A percentile compares a stretch with the other conserved stretches of the same genome.
phyloP scores from a whole-genome alignment of 2,113 vertebrate genomes.

The Ariopsis seemanni region DNA sequence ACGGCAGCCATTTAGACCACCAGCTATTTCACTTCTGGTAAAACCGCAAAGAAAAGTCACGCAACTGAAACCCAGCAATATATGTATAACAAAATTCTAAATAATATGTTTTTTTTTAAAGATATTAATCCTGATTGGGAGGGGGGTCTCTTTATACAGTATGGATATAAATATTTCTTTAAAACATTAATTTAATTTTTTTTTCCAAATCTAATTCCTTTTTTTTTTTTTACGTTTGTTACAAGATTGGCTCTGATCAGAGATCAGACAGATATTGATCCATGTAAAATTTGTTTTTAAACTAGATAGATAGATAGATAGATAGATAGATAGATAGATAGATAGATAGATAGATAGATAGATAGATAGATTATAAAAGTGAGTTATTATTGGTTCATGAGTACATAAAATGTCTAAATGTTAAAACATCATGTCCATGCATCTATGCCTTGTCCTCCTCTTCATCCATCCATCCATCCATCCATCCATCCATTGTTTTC shows the following conservation, averaged over 20 bases:
- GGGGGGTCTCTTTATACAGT: too few relatives aligned
- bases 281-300: not conserved
- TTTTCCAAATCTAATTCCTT: not conserved
- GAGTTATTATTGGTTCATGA: not conserved
- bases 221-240: not conserved
- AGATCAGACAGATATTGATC: not conserved
- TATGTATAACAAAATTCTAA: too few relatives aligned
- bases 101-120: too few relatives aligned
- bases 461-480: not conserved
- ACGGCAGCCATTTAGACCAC: too few relatives aligned
- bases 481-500: conserved; percentile 8
- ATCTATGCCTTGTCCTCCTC: not conserved
- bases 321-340: not conserved
- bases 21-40: too few relatives aligned
- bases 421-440: conserved; percentile 37
- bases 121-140: too few relatives aligned
- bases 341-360: not conserved
- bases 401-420: not conserved
- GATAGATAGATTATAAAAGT: not conserved
- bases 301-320: too few relatives aligned
- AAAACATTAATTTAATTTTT: too few relatives aligned
- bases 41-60: too few relatives aligned
- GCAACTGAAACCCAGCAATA: too few relatives aligned
- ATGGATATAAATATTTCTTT: too few relatives aligned
- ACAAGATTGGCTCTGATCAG: not conserved